Conservation (phyloP, 2,113 vertebrate species). For the Suricata suricatta region DNA sequence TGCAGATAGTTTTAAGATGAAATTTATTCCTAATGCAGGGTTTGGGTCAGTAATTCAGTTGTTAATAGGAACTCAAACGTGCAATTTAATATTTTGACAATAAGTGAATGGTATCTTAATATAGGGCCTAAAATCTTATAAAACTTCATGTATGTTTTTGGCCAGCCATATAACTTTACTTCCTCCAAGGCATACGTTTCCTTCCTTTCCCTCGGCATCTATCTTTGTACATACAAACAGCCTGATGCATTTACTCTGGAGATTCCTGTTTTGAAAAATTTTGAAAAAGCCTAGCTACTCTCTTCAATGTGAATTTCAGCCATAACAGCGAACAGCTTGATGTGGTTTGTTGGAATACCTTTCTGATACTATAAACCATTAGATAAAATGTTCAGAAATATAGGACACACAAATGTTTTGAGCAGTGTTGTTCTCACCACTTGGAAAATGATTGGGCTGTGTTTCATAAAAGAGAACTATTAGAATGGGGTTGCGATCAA, state of each 20-base stretch:
- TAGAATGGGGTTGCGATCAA: not conserved
- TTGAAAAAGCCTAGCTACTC: not conserved
- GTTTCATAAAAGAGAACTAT: not conserved
- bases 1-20: not conserved
- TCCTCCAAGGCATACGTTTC: not conserved
- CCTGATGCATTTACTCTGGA: not conserved
- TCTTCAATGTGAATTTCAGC: not conserved
- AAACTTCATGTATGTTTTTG: not conserved
- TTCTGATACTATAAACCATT: not conserved
- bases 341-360: not conserved
- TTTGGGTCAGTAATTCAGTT: constrained; percentile 47
- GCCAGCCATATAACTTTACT: not conserved
- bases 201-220: not conserved
- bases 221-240: not conserved
- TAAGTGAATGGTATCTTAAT: not conserved
- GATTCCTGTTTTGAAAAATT: not conserved
- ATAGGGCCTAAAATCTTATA: not conserved
- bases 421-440: not conserved
- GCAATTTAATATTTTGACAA: not conserved
- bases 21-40: not conserved
- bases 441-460: not conserved
- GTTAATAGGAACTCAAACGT: not conserved
- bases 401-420: not conserved
- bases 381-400: constrained; percentile 37
- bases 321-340: not conserved